Conservation (phyloP, 2,113 vertebrate genomes). For the Zeus faber region DNA sequence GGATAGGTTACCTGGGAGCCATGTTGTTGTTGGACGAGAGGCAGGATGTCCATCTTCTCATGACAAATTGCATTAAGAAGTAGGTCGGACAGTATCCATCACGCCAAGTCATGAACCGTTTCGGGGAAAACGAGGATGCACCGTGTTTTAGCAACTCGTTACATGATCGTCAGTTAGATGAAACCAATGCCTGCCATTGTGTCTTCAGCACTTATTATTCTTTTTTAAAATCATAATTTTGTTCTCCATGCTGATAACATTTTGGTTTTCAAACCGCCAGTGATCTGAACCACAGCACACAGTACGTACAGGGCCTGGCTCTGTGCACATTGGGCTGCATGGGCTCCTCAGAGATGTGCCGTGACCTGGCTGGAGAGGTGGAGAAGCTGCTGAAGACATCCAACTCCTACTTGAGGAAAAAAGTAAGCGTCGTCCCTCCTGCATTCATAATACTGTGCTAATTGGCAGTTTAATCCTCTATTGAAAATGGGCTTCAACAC, state of each 20-base stretch:
- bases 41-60: slow-evolving; percentile 98
- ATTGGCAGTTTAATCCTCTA: too few species aligned
- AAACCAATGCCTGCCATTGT: too few species aligned
- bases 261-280: slow-evolving; percentile 71
- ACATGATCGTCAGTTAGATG: too few species aligned
- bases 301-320: slow-evolving; percentile 96
- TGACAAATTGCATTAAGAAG: slow-evolving; percentile 99
- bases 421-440: slow-evolving; percentile 73
- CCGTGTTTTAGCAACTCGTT: too few species aligned
- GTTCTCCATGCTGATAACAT: background rate
- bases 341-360: slow-evolving; percentile 99
- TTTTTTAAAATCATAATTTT: background rate
- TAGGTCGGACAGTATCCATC: too few species aligned
- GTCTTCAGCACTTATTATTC: too few species aligned
- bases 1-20: slow-evolving; percentile 98
- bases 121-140: too few species aligned
- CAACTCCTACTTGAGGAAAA: slow-evolving; percentile 98
- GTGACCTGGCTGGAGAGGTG: slow-evolving; percentile 96
- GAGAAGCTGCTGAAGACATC: slow-evolving; percentile 99
- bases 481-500: too few species aligned
- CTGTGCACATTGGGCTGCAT: slow-evolving; percentile 98
- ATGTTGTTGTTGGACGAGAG: slow-evolving; percentile 97
- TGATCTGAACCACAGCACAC: slow-evolving; percentile 98
- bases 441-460: background rate
- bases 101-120: too few species aligned